Evolutionary conservation across 2,797 vertebrate species (phyloP).

Genomic region (Danio tinwini): DNA sequence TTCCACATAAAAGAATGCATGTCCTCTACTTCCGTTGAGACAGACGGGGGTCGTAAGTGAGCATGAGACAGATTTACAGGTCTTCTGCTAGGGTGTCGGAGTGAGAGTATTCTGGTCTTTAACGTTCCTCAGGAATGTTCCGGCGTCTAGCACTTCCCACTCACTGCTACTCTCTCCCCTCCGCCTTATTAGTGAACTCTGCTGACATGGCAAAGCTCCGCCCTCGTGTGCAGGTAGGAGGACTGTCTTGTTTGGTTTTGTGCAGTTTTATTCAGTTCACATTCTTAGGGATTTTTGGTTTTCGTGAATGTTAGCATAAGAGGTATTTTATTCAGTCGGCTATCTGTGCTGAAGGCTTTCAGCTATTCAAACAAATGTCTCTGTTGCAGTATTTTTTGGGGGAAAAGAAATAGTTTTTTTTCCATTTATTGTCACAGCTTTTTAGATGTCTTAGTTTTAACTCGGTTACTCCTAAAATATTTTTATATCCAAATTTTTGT

Average conservation of each 20-base stretch:
- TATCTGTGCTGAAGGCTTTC: slow-evolving; percentile 1
- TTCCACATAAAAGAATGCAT: slow-evolving; percentile 1
- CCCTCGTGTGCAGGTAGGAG: slow-evolving; percentile 74
- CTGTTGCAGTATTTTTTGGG: too few relatives aligned
- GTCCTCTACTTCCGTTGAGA: slow-evolving; percentile 17
- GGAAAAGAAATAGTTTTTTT: too few relatives aligned
- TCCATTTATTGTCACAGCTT: not conserved
- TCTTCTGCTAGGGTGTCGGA: slow-evolving; percentile 56
- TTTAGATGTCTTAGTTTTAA: slow-evolving; percentile 37
- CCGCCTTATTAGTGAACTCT: slow-evolving; percentile 56
- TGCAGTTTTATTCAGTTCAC: slow-evolving; percentile 49
- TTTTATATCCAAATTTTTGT: too few relatives aligned
- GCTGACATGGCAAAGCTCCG: slow-evolving; percentile 71
- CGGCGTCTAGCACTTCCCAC: slow-evolving; percentile 62
- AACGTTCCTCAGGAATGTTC: slow-evolving; percentile 68
- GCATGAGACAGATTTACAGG: not conserved
- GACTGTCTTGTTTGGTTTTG: slow-evolving; percentile 58
- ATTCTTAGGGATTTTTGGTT: not conserved
- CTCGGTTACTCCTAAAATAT: not conserved
- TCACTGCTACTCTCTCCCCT: slow-evolving; percentile 66
- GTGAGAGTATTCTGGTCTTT: slow-evolving; percentile 49
- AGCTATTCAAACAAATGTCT: slow-evolving; percentile 41
- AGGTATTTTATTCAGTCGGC: slow-evolving; percentile 1
- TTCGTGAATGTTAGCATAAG: slow-evolving; percentile 23
- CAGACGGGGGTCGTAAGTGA: slow-evolving; percentile 1